Evolutionary conservation across 2,888 invertebrate species (phyloP).

Genomic region (Globia sparganii): DNA sequence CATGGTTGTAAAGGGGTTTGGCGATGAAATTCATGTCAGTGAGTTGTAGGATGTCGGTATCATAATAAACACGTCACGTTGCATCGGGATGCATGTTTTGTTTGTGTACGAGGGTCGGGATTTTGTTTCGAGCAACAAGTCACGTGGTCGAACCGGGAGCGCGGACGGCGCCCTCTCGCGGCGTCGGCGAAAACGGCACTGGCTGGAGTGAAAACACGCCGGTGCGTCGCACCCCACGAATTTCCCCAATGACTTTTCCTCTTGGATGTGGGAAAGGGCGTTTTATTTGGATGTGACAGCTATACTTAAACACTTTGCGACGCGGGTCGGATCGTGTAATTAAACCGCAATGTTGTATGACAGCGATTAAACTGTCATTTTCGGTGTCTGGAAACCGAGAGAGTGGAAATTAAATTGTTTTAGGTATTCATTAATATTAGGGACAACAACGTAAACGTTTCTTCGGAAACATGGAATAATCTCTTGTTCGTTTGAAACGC

Average conservation of each 20-base stretch:
- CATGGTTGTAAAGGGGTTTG: constrained; percentile 83
- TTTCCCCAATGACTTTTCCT: constrained; percentile 89
- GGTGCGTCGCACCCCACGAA: constrained; percentile 88
- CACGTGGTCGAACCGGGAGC: constrained; percentile 79
- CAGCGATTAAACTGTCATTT: constrained; percentile 65
- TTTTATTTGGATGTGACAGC: constrained; percentile 79
- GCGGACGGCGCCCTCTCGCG: constrained; percentile 88
- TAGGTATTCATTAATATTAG: constrained; percentile 51
- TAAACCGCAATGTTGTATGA: constrained; percentile 67
- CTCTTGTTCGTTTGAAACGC: constrained; percentile 25
- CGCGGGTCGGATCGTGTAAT: constrained; percentile 64
- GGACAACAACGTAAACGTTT: constrained; percentile 38
- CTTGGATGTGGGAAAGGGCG: constrained; percentile 81
- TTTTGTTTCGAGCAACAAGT: constrained; percentile 84
- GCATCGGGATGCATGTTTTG: constrained; percentile 78
- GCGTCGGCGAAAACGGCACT: constrained; percentile 86
- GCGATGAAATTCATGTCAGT: constrained; percentile 87
- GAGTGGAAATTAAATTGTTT: constrained; percentile 56
- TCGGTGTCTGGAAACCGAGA: constrained; percentile 53
- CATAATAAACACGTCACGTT: constrained; percentile 73
- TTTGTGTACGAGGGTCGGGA: constrained; percentile 66
- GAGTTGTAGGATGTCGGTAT: constrained; percentile 64
- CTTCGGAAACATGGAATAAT: constrained; percentile 39
- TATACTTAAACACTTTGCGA: constrained; percentile 67
- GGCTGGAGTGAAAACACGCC: constrained; percentile 85